These are phyloP conservation scores for Oxycera nigricornis DNA, from an alignment of 2,888 invertebrate genomes.

Conservation along the genomic window DNA sequence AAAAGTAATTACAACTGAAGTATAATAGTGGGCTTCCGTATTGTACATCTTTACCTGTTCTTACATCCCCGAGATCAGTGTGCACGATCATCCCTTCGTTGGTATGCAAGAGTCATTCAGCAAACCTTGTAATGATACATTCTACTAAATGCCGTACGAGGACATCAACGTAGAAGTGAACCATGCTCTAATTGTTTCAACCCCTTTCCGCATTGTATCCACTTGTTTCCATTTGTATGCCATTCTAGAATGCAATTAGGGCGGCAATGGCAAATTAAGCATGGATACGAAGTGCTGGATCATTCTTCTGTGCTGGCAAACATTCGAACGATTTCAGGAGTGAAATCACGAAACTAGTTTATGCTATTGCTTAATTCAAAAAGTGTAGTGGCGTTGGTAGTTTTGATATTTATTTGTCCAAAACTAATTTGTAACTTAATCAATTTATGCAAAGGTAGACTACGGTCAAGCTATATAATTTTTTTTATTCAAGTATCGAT, in stretches of 20 bases:
- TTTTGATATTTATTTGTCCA: not conserved
- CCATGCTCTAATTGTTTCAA: not conserved
- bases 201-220: not conserved
- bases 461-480: too few species aligned
- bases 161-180: not conserved
- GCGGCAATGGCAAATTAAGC: slow-evolving; percentile 5
- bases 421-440: not conserved
- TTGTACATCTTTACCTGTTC: slow-evolving; percentile 12
- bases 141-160: not conserved
- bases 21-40: slow-evolving; percentile 10
- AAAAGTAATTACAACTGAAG: slow-evolving; percentile 29
- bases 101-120: not conserved
- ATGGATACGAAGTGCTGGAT: slow-evolving; percentile 2
- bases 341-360: not conserved
- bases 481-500: too few species aligned
- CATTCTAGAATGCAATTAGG: slow-evolving; percentile 16
- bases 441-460: too few species aligned
- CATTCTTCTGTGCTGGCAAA: not conserved
- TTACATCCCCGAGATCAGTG: too few species aligned
- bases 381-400: not conserved
- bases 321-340: not conserved
- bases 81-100: too few species aligned
- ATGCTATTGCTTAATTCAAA: not conserved
- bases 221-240: not conserved
- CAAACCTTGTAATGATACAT: slow-evolving; percentile 1